phyloP scores from a whole-genome alignment of 2,113 vertebrate species.

The Gadus macrocephalus region DNA sequence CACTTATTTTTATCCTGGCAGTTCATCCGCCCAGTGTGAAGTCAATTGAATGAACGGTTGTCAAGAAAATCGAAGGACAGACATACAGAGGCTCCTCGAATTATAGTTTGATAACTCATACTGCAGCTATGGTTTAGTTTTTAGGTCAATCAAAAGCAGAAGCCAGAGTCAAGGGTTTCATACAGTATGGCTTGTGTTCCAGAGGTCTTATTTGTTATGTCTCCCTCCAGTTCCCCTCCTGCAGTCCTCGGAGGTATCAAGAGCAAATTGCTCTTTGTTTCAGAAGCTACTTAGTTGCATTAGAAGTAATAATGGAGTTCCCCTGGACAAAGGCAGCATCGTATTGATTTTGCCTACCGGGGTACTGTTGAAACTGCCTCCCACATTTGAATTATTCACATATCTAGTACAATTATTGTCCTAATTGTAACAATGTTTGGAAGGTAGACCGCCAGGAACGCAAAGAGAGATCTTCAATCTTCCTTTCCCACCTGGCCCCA shows the following conservation, averaged over 20 bases:
- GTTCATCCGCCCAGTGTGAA: too few relatives aligned
- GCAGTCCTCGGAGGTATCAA: constrained; percentile 68
- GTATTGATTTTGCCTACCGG: constrained; percentile 73
- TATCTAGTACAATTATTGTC: constrained; percentile 63
- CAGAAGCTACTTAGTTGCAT: constrained; percentile 68
- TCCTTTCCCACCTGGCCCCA: constrained; percentile 27
- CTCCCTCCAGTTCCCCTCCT: constrained; percentile 49
- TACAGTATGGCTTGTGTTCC: constrained; percentile 45
- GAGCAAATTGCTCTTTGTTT: constrained; percentile 78
- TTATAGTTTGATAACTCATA: too few relatives aligned
- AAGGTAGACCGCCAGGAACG: constrained; percentile 45
- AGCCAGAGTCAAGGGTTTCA: constrained; percentile 40
- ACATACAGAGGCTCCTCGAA: too few relatives aligned
- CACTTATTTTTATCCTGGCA: too few relatives aligned
- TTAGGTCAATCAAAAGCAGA: constrained; percentile 41
- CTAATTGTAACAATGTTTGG: constrained; percentile 71
- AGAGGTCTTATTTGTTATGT: constrained; percentile 38
- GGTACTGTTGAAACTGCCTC: constrained; percentile 62
- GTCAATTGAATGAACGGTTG: too few relatives aligned
- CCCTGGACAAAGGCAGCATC: constrained; percentile 54
- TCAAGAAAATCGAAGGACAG: too few relatives aligned
- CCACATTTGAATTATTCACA: constrained; percentile 72
- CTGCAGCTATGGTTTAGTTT: too few relatives aligned
- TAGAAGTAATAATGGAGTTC: constrained; percentile 75
- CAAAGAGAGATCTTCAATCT: constrained; percentile 32